These are phyloP conservation scores for Trimorus sp. DNA, from an alignment of 2,888 invertebrate species.

Conservation along the genomic window DNA sequence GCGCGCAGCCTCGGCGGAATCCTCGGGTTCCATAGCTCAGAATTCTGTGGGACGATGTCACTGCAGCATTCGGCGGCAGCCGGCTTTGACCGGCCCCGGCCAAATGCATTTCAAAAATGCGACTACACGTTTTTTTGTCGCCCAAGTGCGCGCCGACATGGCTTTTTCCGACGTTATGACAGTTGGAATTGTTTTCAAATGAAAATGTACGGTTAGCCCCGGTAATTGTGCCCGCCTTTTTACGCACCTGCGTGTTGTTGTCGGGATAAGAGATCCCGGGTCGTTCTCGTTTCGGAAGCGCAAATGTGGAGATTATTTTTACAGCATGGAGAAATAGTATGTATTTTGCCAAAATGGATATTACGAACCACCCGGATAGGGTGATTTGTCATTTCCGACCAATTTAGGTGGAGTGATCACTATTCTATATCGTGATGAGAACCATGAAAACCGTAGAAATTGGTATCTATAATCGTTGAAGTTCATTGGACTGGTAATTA, in stretches of 20 bases:
- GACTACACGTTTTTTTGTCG: slow-evolving; percentile 34
- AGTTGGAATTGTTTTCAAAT: slow-evolving; percentile 54
- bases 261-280: no score
- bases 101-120: slow-evolving; percentile 68
- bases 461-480: no score
- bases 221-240: slow-evolving; percentile 38
- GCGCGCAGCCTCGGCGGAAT: slow-evolving; percentile 67
- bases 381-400: no score
- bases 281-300: no score
- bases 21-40: slow-evolving; percentile 74
- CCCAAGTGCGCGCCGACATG: not conserved
- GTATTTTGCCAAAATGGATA: no score
- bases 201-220: slow-evolving; percentile 46
- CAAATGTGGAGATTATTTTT: no score
- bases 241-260: not conserved
- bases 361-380: no score
- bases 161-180: slow-evolving; percentile 46
- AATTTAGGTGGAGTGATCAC: no score
- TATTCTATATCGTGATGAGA: no score
- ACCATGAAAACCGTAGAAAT: no score
- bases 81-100: slow-evolving; percentile 61
- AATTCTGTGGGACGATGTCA: slow-evolving; percentile 66
- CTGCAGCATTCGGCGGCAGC: slow-evolving; percentile 64
- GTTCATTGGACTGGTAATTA: no score
- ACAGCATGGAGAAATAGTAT: no score